Evolutionary conservation across 2,113 vertebrate species (phyloP).

Genomic region (Platanista minor): DNA sequence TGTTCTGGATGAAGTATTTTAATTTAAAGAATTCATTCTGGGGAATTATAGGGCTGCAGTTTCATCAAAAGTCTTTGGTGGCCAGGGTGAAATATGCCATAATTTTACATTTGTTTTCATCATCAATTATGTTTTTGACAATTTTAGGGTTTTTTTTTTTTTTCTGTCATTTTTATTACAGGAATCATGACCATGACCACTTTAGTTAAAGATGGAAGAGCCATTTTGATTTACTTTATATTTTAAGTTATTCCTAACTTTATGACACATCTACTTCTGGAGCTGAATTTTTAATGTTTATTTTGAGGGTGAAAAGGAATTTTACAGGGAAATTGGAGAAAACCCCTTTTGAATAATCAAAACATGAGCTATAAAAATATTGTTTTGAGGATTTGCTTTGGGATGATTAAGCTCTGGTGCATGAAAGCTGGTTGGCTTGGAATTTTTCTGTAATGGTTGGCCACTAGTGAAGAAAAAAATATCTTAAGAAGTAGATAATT

Average conservation of each 20-base stretch:
- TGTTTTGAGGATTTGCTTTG: neutral
- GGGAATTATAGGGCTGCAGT: conserved; percentile 45
- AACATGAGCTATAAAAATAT: neutral
- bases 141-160: conserved; percentile 59
- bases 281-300: conserved; percentile 42
- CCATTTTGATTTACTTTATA: conserved; percentile 59
- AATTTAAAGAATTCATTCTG: conserved; percentile 76
- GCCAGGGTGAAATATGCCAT: conserved; percentile 49
- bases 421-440: neutral
- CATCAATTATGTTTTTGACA: conserved; percentile 68
- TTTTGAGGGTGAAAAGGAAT: conserved; percentile 35
- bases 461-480: neutral
- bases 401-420: neutral
- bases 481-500: neutral
- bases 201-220: conserved; percentile 65
- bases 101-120: conserved; percentile 63
- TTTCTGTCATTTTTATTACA: conserved; percentile 63
- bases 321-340: conserved; percentile 52
- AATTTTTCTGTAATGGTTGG: neutral
- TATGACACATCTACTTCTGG: conserved; percentile 18
- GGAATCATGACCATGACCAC: conserved; percentile 49
- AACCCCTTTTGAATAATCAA: conserved; percentile 10
- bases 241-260: conserved; percentile 66
- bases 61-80: conserved; percentile 63
- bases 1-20: conserved; percentile 75